Evolutionary conservation across 2,797 vertebrate species (phyloP).

Genomic region (Pelobates cultripes): DNA sequence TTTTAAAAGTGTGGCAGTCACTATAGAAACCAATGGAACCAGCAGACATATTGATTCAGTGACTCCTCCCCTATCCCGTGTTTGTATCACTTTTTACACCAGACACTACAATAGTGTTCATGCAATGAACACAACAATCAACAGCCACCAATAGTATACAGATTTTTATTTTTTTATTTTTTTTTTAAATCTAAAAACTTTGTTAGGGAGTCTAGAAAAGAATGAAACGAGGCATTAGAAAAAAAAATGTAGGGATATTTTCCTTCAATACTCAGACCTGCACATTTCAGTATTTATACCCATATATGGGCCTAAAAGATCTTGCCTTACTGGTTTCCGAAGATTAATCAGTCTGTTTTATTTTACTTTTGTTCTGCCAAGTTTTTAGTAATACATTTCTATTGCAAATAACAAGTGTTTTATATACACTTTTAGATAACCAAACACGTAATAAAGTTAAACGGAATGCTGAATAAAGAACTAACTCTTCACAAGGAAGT

Average conservation of each 20-base stretch:
- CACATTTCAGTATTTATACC: slow-evolving; percentile 30
- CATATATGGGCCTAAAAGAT: slow-evolving; percentile 33
- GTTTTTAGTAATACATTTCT: slow-evolving; percentile 8
- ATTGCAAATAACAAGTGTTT: not conserved
- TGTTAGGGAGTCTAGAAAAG: too few species aligned
- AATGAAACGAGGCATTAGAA: too few species aligned
- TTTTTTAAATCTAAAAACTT: too few species aligned
- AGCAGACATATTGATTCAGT: too few species aligned
- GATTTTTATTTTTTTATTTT: too few species aligned
- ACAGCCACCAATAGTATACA: too few species aligned
- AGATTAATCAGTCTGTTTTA: slow-evolving; percentile 35
- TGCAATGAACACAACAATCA: too few species aligned
- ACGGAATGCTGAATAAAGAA: not conserved
- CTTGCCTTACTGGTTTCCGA: slow-evolving; percentile 9
- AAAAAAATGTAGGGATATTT: not conserved
- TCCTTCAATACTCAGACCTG: slow-evolving; percentile 1
- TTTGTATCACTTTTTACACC: too few species aligned
- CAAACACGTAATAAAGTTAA: not conserved
- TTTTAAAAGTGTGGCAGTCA: too few species aligned
- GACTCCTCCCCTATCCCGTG: too few species aligned
- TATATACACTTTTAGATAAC: not conserved
- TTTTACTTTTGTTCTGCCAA: slow-evolving; percentile 22
- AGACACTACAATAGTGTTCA: too few species aligned
- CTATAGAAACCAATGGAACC: too few species aligned
- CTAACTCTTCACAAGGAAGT: not conserved